Conservation (phyloP, 1,140 invertebrate species). For the Pogonomyrmex barbatus region DNA sequence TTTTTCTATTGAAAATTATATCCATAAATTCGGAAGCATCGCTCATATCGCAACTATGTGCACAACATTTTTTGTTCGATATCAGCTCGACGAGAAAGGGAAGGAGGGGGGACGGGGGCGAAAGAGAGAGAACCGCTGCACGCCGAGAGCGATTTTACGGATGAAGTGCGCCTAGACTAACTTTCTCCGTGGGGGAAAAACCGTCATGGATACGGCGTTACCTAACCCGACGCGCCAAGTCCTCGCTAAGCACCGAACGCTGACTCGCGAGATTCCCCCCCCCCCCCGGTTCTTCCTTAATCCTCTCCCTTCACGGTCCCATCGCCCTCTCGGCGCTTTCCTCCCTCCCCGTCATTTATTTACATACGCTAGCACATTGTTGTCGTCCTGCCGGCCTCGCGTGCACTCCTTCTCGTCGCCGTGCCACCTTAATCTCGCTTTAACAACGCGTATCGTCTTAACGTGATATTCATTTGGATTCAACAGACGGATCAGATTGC, state of each 20-base stretch:
- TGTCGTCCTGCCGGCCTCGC: slow-evolving; percentile 5
- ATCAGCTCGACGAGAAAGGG: background rate
- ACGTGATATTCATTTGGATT: background rate
- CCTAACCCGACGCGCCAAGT: slow-evolving; percentile 74
- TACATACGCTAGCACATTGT: slow-evolving; percentile 59
- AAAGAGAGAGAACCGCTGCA: background rate
- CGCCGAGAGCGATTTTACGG: slow-evolving; percentile 73
- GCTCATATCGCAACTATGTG: background rate
- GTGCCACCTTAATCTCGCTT: slow-evolving; percentile 21
- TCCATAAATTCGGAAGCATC: too few species aligned
- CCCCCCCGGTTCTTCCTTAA: background rate
- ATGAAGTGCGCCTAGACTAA: slow-evolving; percentile 72
- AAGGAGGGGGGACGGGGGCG: background rate
- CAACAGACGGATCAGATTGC: too few species aligned
- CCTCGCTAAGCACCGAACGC: slow-evolving; percentile 47
- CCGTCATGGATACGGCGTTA: slow-evolving; percentile 72
- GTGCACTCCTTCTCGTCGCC: slow-evolving; percentile 4
- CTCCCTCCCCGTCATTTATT: slow-evolving; percentile 1
- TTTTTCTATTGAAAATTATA: too few species aligned
- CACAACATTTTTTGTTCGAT: slow-evolving; percentile 6
- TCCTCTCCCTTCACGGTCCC: slow-evolving; percentile 26
- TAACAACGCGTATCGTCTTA: background rate
- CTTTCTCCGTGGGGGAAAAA: slow-evolving; percentile 74
- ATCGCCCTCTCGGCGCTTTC: slow-evolving; percentile 2
- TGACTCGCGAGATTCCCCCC: slow-evolving; percentile 44